Base-by-base conservation (phyloP, 1,140 invertebrate species). In the Magallana angulata region DNA sequence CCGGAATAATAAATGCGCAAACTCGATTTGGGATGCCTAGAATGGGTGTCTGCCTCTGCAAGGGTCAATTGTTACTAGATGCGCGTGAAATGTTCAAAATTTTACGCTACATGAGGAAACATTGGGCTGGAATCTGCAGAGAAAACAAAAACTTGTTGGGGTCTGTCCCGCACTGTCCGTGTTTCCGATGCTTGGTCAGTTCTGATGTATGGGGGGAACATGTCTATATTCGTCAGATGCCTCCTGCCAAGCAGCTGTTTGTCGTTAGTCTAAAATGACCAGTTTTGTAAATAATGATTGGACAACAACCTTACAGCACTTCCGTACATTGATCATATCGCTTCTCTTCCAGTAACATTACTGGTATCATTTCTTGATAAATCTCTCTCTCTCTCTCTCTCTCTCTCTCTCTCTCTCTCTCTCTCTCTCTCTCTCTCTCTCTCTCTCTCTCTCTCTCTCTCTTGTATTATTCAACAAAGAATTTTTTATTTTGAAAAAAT, bases 81-180 rank as follows among this genome's bases (percentile, higher is more conserved):
- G 18, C 68, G 68, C 68, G 68, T 76, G 68, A 76, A 76, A 76
- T 76, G 68, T 76, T 76, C 68, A 76, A 76, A 76, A 76, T 76
- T 76, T 76, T 76, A 76, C 68, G 68, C 68, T 76, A 76, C 68
- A 76, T 76, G 68, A 76, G 68, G 68, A 76, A 76, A 76, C 68
- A 76, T 4, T 12, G 30, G 24, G 18, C 36, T 76, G 68, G 68
- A 76, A 76, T 76, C 68, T 76, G 68, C 68, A 76, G 68, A 30
- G 68, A 76, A 76, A 76, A 76, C 68, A 76, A 76, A 76, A 48
- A 76, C 24, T 76, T 76, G 30, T 36, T 30, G 18, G 36, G 68
- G 7, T 76, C 24, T 76, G 24, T 76, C 68, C 24, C 9, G 68
- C 4, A 30, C 24, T 76, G 18, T 30, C 68, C 24, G 9, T 76